Percentiles rank a stretch among this genome's conserved stretches.
Conservation (phyloP, 2,888 invertebrate species). For the Steinernema carpocapsae region DNA sequence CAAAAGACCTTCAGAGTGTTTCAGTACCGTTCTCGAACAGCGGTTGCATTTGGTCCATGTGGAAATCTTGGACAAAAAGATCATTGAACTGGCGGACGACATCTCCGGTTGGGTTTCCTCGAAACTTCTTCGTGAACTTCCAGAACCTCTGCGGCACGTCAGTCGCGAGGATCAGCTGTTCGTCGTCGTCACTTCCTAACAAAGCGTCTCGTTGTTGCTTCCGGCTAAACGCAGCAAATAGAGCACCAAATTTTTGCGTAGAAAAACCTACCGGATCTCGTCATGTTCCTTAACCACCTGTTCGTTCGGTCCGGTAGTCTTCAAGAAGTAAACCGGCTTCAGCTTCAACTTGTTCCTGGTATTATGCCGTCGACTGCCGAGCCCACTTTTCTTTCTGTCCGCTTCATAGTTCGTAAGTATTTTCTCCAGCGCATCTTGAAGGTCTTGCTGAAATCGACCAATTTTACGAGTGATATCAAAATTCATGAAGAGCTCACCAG, state of each 20-base stretch:
- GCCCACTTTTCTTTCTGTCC: not conserved
- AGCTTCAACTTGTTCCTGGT: not conserved
- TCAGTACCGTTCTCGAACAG: not conserved
- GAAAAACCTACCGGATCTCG: constrained; percentile 1
- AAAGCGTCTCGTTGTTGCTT: constrained; percentile 1
- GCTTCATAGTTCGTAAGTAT: too few species aligned
- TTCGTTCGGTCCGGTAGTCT: not conserved
- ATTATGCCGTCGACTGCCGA: not conserved
- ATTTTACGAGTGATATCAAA: not conserved
- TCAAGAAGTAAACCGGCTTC: not conserved
- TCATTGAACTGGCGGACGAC: not conserved
- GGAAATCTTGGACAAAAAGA: not conserved
- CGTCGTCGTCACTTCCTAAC: constrained; percentile 1
- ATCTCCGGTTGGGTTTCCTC: not conserved
- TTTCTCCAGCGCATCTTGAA: constrained; percentile 15
- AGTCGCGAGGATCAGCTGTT: not conserved
- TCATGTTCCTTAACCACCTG: not conserved
- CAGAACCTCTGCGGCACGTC: constrained; percentile 21
- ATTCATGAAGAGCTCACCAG: not conserved
- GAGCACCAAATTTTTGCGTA: too few species aligned
- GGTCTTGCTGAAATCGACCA: not conserved
- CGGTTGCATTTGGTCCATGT: not conserved
- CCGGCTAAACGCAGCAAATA: not conserved
- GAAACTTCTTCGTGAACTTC: constrained; percentile 11
- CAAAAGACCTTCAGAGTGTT: too few species aligned